Evolutionary conservation across 2,888 invertebrate genomes (phyloP).

Genomic region (Caenorhabditis afra): DNA sequence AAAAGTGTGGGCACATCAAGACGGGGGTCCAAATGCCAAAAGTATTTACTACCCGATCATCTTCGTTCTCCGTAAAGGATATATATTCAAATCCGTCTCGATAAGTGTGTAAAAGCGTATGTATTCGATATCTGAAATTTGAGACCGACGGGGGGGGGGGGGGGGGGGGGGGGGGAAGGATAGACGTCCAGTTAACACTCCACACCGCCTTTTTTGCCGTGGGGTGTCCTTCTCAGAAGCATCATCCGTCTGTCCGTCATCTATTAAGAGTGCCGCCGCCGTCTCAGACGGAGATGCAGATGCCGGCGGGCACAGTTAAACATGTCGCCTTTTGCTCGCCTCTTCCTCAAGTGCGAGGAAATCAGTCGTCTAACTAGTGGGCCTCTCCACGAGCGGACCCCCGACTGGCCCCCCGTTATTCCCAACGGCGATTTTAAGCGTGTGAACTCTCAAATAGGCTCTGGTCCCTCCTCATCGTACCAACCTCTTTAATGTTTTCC

Average conservation of each 20-base stretch:
- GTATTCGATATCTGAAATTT: slow-evolving; percentile 55
- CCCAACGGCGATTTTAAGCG: slow-evolving; percentile 62
- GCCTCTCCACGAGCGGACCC: slow-evolving; percentile 20
- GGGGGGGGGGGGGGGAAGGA: slow-evolving; percentile 17
- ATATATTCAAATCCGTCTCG: slow-evolving; percentile 35
- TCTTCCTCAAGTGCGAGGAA: slow-evolving; percentile 37
- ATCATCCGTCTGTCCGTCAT: slow-evolving; percentile 38
- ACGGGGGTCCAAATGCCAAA: slow-evolving; percentile 42
- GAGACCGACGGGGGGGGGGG: too few species aligned
- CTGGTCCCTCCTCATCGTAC: slow-evolving; percentile 44
- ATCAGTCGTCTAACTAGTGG: slow-evolving; percentile 48
- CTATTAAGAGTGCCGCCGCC: slow-evolving; percentile 47
- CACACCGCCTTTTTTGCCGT: slow-evolving; percentile 20
- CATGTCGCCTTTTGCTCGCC: slow-evolving; percentile 36
- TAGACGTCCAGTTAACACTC: slow-evolving; percentile 31
- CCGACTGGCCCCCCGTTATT: slow-evolving; percentile 34
- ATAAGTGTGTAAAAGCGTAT: slow-evolving; percentile 56
- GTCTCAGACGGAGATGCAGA: too few species aligned
- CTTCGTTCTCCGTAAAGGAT: slow-evolving; percentile 26
- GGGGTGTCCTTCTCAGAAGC: slow-evolving; percentile 6
- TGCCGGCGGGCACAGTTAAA: slow-evolving; percentile 48
- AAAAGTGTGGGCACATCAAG: neutral
- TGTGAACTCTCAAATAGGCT: slow-evolving; percentile 56
- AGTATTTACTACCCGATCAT: slow-evolving; percentile 37
- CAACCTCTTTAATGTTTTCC: slow-evolving; percentile 49